Base-by-base conservation (phyloP, 2,797 vertebrate species). In the Muscicapa comitata region DNA sequence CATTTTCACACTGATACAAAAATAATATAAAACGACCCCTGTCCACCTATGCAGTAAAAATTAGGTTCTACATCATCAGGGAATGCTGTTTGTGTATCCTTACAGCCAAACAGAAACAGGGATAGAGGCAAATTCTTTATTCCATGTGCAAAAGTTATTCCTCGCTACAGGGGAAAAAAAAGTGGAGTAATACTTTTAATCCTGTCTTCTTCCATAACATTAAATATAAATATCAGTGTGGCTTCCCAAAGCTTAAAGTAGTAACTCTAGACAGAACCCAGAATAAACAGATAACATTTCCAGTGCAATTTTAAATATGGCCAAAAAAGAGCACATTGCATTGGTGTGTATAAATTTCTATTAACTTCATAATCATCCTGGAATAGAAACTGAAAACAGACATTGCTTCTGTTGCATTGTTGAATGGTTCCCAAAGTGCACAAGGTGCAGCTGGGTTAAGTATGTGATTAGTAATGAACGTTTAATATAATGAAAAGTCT, bases 1-100 rank as follows among this genome's bases (percentile, higher is more conserved):
- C 78, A 8, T 86, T 86, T 85, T 75, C 28, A 62, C 63, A 83
- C 55, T 8, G 40, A 81, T 92, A 88, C 33, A 95, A 96, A 96
- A 94, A 84, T 75, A 76, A 93, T 47, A 91, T 19, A 94, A 90
- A 95, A 79, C 2, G 0, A 57, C 15, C 23, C 28, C 72, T 74
- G 37, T 47, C 14, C 23, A 31, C 12, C 12, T 7, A 7, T 6
- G 54, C 3, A 0, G 33, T n/a, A 78, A 12, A 79, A 95, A 85
- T 86, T 37, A 10, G 37, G 66, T 62, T 94, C 35, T 37, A 45
- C 13, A 7, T 0, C 35, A 37, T 6, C 23, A 35, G 35, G 2
- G 43, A 40, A 14, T 2, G 1, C 2, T 2, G 4, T 11, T 3
- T 3, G 4, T 13, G 9, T 7, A 10, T 43, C 68, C 33, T 50